Percentiles rank a stretch among this genome's conserved stretches.
phyloP scores from a whole-genome alignment of 1,140 invertebrate species.

The Drosophila neocordata region DNA sequence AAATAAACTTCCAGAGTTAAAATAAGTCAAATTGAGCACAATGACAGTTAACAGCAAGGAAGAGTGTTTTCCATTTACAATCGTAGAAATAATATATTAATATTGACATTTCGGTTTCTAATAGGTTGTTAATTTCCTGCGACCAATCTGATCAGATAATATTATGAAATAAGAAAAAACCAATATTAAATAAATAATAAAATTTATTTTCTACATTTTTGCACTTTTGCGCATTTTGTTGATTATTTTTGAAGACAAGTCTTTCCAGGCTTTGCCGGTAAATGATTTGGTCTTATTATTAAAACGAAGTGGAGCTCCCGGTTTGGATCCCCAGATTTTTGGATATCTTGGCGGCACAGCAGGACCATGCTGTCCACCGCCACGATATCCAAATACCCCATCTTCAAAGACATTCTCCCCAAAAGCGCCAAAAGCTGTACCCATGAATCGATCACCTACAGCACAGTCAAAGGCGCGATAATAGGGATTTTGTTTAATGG shows the following conservation, averaged over 20 bases:
- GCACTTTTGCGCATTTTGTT: neutral
- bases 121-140: no score
- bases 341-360: neutral
- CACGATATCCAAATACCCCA: constrained; percentile 42
- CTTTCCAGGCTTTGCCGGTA: neutral
- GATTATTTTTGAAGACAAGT: neutral
- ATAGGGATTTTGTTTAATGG: constrained; percentile 24
- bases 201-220: neutral
- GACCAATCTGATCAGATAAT: no score
- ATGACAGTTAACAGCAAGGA: neutral
- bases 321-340: constrained; percentile 10
- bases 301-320: constrained; percentile 29
- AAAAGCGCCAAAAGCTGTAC: constrained; percentile 46
- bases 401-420: constrained; percentile 56
- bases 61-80: neutral
- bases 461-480: constrained; percentile 50
- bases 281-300: neutral
- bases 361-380: constrained; percentile 49
- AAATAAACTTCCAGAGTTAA: neutral
- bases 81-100: no score
- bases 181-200: constrained; percentile 4
- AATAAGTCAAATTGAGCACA: neutral
- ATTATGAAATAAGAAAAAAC: no score
- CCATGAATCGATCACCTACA: constrained; percentile 55
- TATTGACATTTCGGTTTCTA: no score